phyloP scores from a whole-genome alignment of 2,113 vertebrate species.

The Varanus salvator region DNA sequence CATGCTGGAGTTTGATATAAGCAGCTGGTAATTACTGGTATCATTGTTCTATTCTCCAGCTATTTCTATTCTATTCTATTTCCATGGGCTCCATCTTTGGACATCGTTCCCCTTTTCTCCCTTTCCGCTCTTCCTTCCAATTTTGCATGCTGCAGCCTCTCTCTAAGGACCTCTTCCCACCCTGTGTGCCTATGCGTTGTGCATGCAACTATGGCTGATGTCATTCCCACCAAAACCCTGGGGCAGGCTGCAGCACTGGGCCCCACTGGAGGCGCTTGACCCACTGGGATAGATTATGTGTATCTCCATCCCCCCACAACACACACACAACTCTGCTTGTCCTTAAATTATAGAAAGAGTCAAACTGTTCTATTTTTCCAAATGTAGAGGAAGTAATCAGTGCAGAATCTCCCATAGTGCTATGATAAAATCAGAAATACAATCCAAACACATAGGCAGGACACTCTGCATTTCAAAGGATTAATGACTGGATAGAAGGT shows the following conservation, averaged over 20 bases:
- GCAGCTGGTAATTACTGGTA: not conserved
- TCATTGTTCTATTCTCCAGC: not conserved
- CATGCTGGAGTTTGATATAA: not conserved
- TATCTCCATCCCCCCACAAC: not conserved
- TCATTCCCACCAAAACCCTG: no score
- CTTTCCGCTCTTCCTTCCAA: no score
- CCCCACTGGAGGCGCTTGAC: no score
- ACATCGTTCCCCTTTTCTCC: no score
- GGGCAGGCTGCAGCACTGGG: no score
- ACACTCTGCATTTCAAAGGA: slow-evolving; percentile 42
- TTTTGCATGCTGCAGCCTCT: no score
- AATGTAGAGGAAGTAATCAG: not conserved
- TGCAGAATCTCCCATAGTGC: slow-evolving; percentile 29
- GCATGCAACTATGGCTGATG: no score
- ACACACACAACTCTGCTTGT: no score
- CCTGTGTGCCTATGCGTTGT: no score
- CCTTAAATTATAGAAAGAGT: not conserved
- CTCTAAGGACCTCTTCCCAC: no score
- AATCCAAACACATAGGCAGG: slow-evolving; percentile 50
- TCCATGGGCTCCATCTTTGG: not conserved
- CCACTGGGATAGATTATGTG: not conserved
- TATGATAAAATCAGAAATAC: slow-evolving; percentile 41
- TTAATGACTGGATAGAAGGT: slow-evolving; percentile 54
- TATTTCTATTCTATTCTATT: not conserved
- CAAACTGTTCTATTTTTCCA: not conserved